Conservation (phyloP, 2,113 vertebrate species). For the Lates calcarifer region DNA sequence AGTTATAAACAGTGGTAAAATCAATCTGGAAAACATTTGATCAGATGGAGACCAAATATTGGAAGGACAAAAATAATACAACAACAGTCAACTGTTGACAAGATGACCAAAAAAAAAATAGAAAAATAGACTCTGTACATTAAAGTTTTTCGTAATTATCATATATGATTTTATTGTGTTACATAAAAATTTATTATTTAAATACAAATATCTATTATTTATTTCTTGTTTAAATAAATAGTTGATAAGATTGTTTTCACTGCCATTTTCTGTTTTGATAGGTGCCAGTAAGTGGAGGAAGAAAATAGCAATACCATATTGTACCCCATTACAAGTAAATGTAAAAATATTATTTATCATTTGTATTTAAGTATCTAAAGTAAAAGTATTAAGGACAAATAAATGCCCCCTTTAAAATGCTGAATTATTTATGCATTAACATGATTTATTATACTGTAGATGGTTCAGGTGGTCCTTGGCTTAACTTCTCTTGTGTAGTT, state of each 20-base stretch:
- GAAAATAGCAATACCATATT: not conserved
- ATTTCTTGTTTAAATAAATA: constrained; percentile 5
- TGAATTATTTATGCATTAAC: not conserved
- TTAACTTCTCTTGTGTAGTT: not conserved
- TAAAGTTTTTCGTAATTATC: not conserved
- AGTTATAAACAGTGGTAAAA: constrained; percentile 44
- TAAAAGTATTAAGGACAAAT: not conserved
- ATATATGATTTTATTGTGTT: not conserved
- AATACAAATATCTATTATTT: not conserved
- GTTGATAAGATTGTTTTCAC: not conserved
- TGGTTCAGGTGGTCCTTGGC: not conserved
- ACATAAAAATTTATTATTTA: not conserved
- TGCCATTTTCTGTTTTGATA: not conserved
- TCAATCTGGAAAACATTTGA: constrained; percentile 30
- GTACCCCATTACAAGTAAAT: not conserved
- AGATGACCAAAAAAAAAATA: too few species aligned
- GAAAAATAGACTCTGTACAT: not conserved
- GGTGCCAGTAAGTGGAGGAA: not conserved
- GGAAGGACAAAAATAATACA: not conserved
- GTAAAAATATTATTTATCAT: not conserved
- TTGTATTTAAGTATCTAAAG: not conserved
- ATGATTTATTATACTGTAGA: not conserved
- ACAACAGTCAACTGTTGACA: not conserved
- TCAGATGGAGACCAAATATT: constrained; percentile 34
- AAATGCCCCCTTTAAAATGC: not conserved